Base-by-base conservation (phyloP, 2,888 invertebrate species). In the Atethmia centrago region DNA sequence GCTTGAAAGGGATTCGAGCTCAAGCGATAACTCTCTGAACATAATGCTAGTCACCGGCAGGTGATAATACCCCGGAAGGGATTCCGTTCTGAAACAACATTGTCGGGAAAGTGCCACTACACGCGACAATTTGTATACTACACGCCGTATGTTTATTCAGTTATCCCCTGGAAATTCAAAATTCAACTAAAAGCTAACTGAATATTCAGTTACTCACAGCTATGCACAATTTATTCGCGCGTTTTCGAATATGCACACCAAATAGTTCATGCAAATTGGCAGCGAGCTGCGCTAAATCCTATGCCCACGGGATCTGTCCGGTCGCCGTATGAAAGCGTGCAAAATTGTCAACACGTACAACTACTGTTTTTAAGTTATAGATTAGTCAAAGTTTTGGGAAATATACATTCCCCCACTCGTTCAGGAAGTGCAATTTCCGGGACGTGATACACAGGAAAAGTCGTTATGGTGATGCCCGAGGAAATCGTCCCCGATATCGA, bases 241-340 rank as follows among this genome's bases (percentile, higher is more conserved):
- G 86, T 88, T 89, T 88, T 88, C 82, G 84, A 90, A 88, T 90
- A 89, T 88, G 87, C 87, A 88, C 85, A 83, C 83, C 78, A 90
- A 91, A 90, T 89, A 87, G 87, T 89, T 90, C 89, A 90, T 91
- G 89, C 87, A 90, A 90, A 92, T 89, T 83, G 77, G 78, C 72
- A 75, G 70, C 80, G 82, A 87, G 81, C 84, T 87, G 82, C 74
- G 82, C 81, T 79, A 86, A 90, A 87, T 85, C 85, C 82, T 77
- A 81, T 84, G 71, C 80, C 66, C 78, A 66, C 73, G 79, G 76
- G 78, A 77, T 45, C 42, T 70, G 55, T 51, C 42, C 49, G 28
- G 51, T 68, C 42, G 14, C 58, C 59, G 67, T 65, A 55, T 79
- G 66, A 67, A 83, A 84, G 70, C 80, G 25, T 81, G 75, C 69